Evolutionary conservation across 2,113 vertebrate genomes (phyloP), one percentile per base, ranked within the genome.

Genomic region (Syngnathus typhle): DNA sequence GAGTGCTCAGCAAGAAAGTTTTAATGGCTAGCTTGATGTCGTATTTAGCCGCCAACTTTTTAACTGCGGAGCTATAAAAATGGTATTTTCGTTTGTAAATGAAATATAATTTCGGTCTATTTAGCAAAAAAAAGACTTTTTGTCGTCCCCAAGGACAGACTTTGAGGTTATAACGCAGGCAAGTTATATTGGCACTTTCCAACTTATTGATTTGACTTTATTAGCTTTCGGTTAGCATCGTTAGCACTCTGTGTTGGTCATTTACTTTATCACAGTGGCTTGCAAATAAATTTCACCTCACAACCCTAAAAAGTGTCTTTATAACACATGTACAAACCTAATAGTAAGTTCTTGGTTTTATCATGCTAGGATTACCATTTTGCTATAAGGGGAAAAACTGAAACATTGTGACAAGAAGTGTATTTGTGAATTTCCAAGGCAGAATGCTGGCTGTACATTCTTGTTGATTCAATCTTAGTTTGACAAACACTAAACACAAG

Each of bases 401-500:
- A 7, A 21, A 52, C 7, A n/a, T 52, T 52, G 19, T 52, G 49
- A 52, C 58, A 5, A 6, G 9, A 21, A 12, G 1, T 11, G 10
- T n/a, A 21, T 41, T 60, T 39, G n/a, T 11, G 37, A 7, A 59
- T 38, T 60, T 60, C 12, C 39, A 8, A 41, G 12, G 27, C 54
- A 52, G 23, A 43, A 62, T 60, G 36, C 44, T 47, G 54, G 60
- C 21, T 37, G 41, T 62, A 60, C 61, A 76, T 70, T 15, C 47
- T 46, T 27, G 21, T 77, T 71, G 54, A 65, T 44, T 27, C 60
- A 58, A 9, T 56, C 23, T 55, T 71, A 68, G 52, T 9, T 23
- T 56, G 11, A 36, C 55, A 51, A 71, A 63, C 44, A 64, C 21
- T 66, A 60, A 70, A 23, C 44, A 72, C 7, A 19, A 64, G 60